Conservation (phyloP, 2,797 vertebrate species). For the Neosilurus hyrtlii region DNA sequence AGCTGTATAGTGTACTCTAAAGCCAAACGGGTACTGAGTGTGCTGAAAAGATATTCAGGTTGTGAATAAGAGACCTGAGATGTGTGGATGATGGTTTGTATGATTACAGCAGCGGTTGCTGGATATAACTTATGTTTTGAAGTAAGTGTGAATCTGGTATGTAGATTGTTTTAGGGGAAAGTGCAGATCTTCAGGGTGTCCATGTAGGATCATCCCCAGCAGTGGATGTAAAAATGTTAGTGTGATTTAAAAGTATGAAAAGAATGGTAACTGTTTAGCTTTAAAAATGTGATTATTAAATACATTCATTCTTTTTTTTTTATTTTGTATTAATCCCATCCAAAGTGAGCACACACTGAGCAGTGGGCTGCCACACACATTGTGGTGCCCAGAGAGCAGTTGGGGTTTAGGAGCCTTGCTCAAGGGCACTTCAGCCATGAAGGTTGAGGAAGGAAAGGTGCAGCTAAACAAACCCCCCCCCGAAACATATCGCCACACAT, state of each 20-base stretch:
- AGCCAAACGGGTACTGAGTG: background rate
- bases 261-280: background rate
- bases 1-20: background rate
- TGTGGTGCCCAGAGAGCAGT: too few relatives aligned
- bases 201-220: background rate
- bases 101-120: background rate
- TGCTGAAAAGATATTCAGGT: background rate
- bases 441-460: too few relatives aligned
- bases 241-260: background rate
- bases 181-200: background rate
- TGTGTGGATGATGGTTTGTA: background rate
- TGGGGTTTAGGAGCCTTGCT: too few relatives aligned
- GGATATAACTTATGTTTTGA: background rate
- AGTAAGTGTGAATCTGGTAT: background rate
- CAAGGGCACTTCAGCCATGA: too few relatives aligned
- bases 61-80: background rate
- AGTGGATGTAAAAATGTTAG: background rate
- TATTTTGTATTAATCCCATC: too few relatives aligned
- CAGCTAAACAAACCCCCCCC: too few relatives aligned
- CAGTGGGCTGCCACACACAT: too few relatives aligned
- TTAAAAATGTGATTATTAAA: background rate
- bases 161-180: background rate
- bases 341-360: too few relatives aligned
- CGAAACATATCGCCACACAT: too few relatives aligned
- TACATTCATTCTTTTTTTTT: too few relatives aligned